Evolutionary conservation across 2,113 vertebrate genomes (phyloP), one percentile per base, ranked within the genome.

Genomic region (Saccopteryx leptura): DNA sequence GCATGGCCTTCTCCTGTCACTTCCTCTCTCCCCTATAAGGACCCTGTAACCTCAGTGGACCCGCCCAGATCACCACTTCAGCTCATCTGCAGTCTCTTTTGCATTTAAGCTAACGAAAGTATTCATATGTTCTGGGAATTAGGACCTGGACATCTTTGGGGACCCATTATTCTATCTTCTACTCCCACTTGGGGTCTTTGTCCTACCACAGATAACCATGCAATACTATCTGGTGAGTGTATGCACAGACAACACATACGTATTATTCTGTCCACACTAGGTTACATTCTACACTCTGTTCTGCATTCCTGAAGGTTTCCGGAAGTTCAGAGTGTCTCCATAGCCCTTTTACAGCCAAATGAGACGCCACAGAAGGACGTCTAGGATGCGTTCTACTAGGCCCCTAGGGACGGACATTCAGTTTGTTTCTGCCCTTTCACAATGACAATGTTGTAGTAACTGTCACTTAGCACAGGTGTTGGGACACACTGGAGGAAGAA

Each of bases 401-500:
- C n/a, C 65, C 31, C 65, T 54, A 1, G 5, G 31, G 56, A 63
- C 4, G 9, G 31, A 11, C 24, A 2, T 61, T 23, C 28, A 19
- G 8, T 8, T n/a, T 4, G 19, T 71, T 63, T 68, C 81, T 39
- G 28, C 5, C 39, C 63, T 48, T 69, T 52, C 12, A 19, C 21
- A 6, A 4, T 14, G 19, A 33, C 26, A 13, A 1, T 2, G 54
- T 28, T 4, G 9, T 15, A 5, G 12, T 2, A 31, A 33, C 12
- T 24, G 19, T 56, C 74, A 54, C 74, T 31, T 18, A 31, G 72
- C 48, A 0, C 46, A 39, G 33, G 63, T 26, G 39, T 50, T 21
- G 9, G 17, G 31, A 39, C 83, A 52, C 56, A 14, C 75, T 17
- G 46, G 46, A 72, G 56, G 84, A 15, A 46, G 18, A 71, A 9